These are phyloP conservation scores for Kryptopterus vitreolus DNA, from an alignment of 2,797 vertebrate species.

Conservation along the genomic window DNA sequence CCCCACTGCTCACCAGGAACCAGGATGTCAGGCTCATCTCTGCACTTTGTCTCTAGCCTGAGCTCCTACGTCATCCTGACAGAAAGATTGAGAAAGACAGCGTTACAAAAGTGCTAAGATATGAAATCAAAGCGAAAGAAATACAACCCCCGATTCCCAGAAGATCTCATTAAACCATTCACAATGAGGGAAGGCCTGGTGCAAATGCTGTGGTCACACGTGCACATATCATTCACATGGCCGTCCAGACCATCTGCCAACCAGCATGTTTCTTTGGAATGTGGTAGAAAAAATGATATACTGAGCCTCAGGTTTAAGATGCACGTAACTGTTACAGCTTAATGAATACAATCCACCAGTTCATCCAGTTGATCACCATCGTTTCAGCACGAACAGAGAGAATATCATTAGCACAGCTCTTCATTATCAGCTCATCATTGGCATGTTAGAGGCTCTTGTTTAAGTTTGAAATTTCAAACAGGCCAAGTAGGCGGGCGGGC, in stretches of 20 bases:
- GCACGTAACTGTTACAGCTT: not conserved
- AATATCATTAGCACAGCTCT: not conserved
- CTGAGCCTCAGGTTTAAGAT: no score
- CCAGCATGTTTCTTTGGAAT: no score
- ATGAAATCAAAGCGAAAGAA: not conserved
- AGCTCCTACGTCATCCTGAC: conserved; percentile 78
- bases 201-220: not conserved
- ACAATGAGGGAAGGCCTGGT: not conserved
- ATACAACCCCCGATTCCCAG: no score
- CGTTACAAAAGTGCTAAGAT: not conserved
- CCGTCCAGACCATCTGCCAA: no score
- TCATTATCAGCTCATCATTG: not conserved
- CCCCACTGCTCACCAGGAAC: conserved; percentile 98
- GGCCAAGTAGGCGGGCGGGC: conserved; percentile 35
- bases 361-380: not conserved
- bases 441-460: conserved; percentile 26
- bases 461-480: conserved; percentile 49
- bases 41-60: conserved; percentile 44
- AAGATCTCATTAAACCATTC: no score
- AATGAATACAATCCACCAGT: not conserved
- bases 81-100: not conserved
- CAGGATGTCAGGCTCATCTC: conserved; percentile 89
- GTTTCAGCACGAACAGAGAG: not conserved
- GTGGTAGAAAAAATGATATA: no score
- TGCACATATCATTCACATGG: no score